These are phyloP conservation scores for Chaunax sp. DNA, from an alignment of 2,797 vertebrate genomes.

Conservation along the genomic window DNA sequence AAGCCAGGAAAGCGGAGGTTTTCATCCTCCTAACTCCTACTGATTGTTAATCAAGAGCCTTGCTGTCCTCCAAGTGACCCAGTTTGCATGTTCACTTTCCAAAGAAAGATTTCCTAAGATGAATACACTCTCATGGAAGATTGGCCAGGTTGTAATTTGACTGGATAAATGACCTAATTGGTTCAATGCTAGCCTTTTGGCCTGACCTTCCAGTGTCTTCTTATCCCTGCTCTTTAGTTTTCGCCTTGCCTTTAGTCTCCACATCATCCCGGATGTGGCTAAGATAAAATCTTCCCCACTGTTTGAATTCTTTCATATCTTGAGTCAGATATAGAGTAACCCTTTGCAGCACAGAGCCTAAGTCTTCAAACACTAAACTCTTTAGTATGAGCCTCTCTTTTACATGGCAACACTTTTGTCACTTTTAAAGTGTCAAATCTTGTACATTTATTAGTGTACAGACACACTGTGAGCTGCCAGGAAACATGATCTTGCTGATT, in stretches of 20 bases:
- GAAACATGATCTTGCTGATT: conserved; percentile 27
- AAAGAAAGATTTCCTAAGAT: too few relatives aligned
- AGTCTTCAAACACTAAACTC: conserved; percentile 41
- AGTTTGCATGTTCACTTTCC: conserved; percentile 23
- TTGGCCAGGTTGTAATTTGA: conserved; percentile 21
- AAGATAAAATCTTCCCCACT: conserved; percentile 70
- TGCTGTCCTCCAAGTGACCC: conserved; percentile 21
- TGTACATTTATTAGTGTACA: conserved; percentile 12
- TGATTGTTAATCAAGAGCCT: conserved; percentile 8
- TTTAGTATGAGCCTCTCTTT: conserved; percentile 5
- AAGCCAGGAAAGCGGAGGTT: conserved; percentile 5
- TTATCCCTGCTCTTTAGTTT: conserved; percentile 42
- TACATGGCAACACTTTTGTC: conserved; percentile 10
- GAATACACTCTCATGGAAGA: conserved; percentile 12
- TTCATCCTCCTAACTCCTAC: conserved; percentile 9
- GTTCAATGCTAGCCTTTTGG: conserved; percentile 21
- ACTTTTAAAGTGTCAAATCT: conserved; percentile 13
- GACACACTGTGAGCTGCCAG: conserved; percentile 6
- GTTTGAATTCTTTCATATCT: conserved; percentile 55
- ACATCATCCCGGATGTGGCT: conserved; percentile 48
- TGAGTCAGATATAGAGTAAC: conserved; percentile 46
- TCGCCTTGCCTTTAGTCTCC: conserved; percentile 34
- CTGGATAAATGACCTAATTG: conserved; percentile 20
- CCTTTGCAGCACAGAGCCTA: conserved; percentile 39
- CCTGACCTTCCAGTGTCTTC: conserved; percentile 23